Evolutionary conservation across 2,113 vertebrate genomes (phyloP).

Genomic region (Cyanistes caeruleus): DNA sequence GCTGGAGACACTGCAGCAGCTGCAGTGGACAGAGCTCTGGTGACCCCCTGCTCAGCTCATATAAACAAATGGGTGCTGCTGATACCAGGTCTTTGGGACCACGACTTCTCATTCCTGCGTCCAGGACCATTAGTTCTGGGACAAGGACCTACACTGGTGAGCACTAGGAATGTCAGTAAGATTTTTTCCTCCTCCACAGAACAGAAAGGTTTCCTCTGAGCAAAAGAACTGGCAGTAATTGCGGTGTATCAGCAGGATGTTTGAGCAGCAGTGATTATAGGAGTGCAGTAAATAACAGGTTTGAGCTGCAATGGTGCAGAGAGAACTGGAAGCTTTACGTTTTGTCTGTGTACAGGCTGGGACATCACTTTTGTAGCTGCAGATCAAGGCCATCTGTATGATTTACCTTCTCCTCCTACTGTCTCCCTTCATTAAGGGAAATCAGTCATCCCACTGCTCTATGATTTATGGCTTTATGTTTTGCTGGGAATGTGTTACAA

Average conservation of each 20-base stretch:
- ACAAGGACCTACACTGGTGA: neutral
- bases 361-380: neutral
- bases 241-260: neutral
- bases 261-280: neutral
- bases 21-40: neutral
- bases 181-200: neutral
- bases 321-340: neutral
- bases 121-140: neutral
- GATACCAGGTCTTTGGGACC: neutral
- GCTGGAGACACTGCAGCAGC: neutral
- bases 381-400: neutral
- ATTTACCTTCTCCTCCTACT: slow-evolving; percentile 31
- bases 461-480: slow-evolving; percentile 30
- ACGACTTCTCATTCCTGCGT: neutral
- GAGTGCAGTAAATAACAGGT: neutral
- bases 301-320: neutral
- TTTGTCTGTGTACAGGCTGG: neutral
- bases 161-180: neutral
- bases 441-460: slow-evolving; percentile 18
- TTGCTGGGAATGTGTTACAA: neutral
- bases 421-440: neutral
- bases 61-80: neutral
- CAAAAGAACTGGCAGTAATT: neutral
- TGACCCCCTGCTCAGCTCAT: neutral
- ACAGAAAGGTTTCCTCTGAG: neutral